These are phyloP conservation scores for Rhadinocentrus ornatus DNA, from an alignment of 2,797 vertebrate genomes.

Conservation along the genomic window DNA sequence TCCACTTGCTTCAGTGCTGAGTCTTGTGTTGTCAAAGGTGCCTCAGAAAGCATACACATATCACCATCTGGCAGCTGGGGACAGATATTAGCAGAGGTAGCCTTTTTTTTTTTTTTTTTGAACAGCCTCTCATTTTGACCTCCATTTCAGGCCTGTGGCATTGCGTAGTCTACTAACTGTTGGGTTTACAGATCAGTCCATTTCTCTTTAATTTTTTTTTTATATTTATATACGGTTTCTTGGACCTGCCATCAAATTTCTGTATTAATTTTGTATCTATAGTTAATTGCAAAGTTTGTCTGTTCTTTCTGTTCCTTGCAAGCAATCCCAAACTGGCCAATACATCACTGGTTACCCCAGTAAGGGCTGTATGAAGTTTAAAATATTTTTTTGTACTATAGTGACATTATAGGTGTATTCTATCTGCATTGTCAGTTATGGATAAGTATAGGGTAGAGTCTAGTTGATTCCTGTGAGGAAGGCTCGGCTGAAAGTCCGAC, in stretches of 20 bases:
- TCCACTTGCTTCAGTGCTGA: constrained; percentile 57
- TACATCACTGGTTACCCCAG: neutral
- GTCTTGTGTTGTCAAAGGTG: constrained; percentile 66
- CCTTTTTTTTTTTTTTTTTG: constrained; percentile 31
- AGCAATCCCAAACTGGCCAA: neutral
- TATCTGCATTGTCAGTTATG: neutral
- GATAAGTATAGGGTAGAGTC: neutral
- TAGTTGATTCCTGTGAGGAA: neutral
- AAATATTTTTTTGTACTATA: neutral
- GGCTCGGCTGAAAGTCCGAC: no score
- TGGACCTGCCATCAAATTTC: constrained; percentile 34
- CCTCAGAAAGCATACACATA: constrained; percentile 54
- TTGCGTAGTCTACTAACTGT: constrained; percentile 63
- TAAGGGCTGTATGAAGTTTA: neutral
- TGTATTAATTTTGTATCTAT: neutral
- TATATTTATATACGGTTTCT: constrained; percentile 31
- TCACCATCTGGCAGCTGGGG: constrained; percentile 73
- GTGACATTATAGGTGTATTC: neutral
- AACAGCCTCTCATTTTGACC: constrained; percentile 70
- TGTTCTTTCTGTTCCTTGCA: neutral
- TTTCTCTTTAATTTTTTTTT: constrained; percentile 41
- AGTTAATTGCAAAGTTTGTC: neutral
- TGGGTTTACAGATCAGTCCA: constrained; percentile 62
- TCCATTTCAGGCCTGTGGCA: constrained; percentile 53
- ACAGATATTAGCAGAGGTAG: constrained; percentile 65